Conservation (phyloP, 2,797 vertebrate genomes). For the Kryptopterus vitreolus region DNA sequence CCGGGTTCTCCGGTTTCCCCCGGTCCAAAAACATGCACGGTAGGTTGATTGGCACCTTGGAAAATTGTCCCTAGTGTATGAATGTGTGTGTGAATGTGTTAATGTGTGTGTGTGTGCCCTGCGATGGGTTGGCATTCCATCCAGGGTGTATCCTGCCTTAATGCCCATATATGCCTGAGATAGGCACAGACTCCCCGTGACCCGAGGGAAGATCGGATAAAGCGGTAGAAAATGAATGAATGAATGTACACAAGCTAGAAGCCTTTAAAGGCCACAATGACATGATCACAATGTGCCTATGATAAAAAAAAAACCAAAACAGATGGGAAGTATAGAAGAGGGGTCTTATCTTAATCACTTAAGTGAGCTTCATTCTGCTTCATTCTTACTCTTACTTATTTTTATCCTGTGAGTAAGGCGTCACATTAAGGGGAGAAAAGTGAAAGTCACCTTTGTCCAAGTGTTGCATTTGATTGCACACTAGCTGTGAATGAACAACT, state of each 20-base stretch:
- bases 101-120: too few species aligned
- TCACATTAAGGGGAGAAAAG: constrained; percentile 20
- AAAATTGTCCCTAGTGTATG: too few species aligned
- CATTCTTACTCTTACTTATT: constrained; percentile 9
- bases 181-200: too few species aligned
- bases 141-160: too few species aligned
- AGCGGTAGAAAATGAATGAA: too few species aligned
- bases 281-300: neutral
- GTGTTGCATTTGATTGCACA: constrained; percentile 44
- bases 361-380: constrained; percentile 32
- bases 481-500: constrained; percentile 51
- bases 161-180: too few species aligned
- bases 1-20: too few species aligned
- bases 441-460: constrained; percentile 53
- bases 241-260: neutral
- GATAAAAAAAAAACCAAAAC: constrained; percentile 33
- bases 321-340: constrained; percentile 18
- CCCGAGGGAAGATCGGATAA: too few species aligned
- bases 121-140: too few species aligned
- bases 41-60: too few species aligned
- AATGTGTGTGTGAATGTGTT: too few species aligned
- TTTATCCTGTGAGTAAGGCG: constrained; percentile 26
- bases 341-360: constrained; percentile 35
- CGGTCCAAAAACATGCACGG: too few species aligned
- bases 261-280: neutral